phyloP scores from a whole-genome alignment of 2,888 invertebrate genomes.

The Myopa tessellatipennis region DNA sequence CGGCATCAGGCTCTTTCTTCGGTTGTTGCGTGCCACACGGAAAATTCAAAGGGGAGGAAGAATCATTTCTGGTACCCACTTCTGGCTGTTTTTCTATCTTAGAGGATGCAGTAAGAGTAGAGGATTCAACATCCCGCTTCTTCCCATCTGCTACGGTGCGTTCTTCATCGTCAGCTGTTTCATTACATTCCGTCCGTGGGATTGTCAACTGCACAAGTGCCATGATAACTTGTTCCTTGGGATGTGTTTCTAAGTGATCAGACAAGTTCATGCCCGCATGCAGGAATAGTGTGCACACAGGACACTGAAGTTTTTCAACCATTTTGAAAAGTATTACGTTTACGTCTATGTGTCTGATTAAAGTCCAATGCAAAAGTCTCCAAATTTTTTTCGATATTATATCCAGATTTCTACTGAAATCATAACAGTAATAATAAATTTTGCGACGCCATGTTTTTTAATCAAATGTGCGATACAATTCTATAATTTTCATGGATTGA shows the following conservation, averaged over 20 bases:
- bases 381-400: background rate
- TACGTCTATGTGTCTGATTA: background rate
- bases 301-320: slow-evolving; percentile 73
- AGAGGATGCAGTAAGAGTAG: background rate
- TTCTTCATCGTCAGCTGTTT: slow-evolving; percentile 50
- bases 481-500: too few relatives aligned
- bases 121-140: slow-evolving; percentile 25
- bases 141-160: slow-evolving; percentile 47
- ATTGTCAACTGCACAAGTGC: slow-evolving; percentile 73
- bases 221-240: slow-evolving; percentile 88
- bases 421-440: slow-evolving; percentile 36
- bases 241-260: slow-evolving; percentile 85
- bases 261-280: slow-evolving; percentile 85
- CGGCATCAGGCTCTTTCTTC: slow-evolving; percentile 16
- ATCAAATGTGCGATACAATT: too few relatives aligned
- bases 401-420: slow-evolving; percentile 32
- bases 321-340: slow-evolving; percentile 51
- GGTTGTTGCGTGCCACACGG: slow-evolving; percentile 27
- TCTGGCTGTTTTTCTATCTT: slow-evolving; percentile 24
- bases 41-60: slow-evolving; percentile 31
- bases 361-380: background rate
- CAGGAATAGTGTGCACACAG: slow-evolving; percentile 86
- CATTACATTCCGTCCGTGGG: slow-evolving; percentile 47
- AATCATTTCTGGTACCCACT: slow-evolving; percentile 27
- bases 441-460: background rate